Percentiles rank a stretch among this genome's conserved stretches.
These are phyloP conservation scores for Brachymystax lenok DNA, from an alignment of 2,797 vertebrate species.

Conservation along the genomic window DNA sequence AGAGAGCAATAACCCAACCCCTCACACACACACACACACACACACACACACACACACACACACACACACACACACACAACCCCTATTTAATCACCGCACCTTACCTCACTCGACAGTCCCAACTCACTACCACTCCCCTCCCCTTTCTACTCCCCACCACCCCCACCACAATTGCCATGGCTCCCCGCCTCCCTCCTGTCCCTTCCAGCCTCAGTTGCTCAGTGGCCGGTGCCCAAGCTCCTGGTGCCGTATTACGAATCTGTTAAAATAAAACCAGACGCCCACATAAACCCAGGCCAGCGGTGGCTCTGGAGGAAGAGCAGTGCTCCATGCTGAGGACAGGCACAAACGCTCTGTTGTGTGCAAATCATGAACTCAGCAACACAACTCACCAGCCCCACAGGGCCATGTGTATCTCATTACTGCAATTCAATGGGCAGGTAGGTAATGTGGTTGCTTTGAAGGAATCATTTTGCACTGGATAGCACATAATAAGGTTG, in stretches of 20 bases:
- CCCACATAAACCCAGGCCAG: slow-evolving; percentile 42
- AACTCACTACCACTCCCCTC: not conserved
- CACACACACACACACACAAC: not conserved
- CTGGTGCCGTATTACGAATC: slow-evolving; percentile 36
- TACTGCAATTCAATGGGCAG: slow-evolving; percentile 4
- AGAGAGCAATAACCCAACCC: slow-evolving; percentile 24
- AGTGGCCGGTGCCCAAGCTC: slow-evolving; percentile 31
- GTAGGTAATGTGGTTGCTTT: not conserved
- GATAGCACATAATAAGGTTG: not conserved
- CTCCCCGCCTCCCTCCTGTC: not conserved
- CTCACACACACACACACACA: slow-evolving; percentile 1
- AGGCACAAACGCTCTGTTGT: slow-evolving; percentile 39
- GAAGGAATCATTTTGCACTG: not conserved
- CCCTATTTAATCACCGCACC: not conserved
- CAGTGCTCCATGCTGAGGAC: not conserved
- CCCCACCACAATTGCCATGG: not conserved
- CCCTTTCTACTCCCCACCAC: not conserved
- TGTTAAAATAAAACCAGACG: slow-evolving; percentile 37
- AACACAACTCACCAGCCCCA: slow-evolving; percentile 1
- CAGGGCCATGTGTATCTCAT: not conserved
- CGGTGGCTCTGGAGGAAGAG: slow-evolving; percentile 5
- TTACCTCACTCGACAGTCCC: not conserved
- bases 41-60: slow-evolving; percentile 3
- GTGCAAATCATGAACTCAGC: slow-evolving; percentile 40
- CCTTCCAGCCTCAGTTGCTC: not conserved